Conservation (phyloP, 2,797 vertebrate species). For the Mionectes olivaceus region DNA sequence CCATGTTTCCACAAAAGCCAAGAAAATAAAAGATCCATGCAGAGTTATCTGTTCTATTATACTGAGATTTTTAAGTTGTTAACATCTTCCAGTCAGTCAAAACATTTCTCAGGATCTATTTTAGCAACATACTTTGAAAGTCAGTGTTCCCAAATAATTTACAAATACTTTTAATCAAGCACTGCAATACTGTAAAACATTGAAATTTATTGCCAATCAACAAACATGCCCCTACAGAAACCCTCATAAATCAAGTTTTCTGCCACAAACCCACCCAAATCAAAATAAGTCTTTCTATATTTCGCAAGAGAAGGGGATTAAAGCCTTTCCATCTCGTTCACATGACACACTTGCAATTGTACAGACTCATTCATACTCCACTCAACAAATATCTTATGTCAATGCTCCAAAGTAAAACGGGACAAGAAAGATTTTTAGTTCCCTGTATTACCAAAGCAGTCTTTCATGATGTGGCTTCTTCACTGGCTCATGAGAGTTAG, state of each 20-base stretch:
- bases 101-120: not conserved
- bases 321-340: not conserved
- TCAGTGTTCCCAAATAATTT: not conserved
- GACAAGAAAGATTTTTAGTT: not conserved
- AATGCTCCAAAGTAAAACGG: not conserved
- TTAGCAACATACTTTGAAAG: not conserved
- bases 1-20: not conserved
- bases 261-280: not conserved
- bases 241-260: not conserved
- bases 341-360: not conserved
- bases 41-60: not conserved
- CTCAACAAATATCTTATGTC: not conserved
- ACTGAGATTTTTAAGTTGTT: not conserved
- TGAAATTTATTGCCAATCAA: not conserved
- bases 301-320: not conserved
- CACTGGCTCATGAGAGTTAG: not conserved
- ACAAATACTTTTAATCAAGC: not conserved
- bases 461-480: not conserved
- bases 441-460: rapidly evolving
- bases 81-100: not conserved
- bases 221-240: not conserved
- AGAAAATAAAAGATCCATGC: not conserved
- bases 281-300: not conserved
- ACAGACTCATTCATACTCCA: not conserved
- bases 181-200: not conserved